Conservation (phyloP, 2,888 invertebrate genomes). For the Eupithecia abbreviata region DNA sequence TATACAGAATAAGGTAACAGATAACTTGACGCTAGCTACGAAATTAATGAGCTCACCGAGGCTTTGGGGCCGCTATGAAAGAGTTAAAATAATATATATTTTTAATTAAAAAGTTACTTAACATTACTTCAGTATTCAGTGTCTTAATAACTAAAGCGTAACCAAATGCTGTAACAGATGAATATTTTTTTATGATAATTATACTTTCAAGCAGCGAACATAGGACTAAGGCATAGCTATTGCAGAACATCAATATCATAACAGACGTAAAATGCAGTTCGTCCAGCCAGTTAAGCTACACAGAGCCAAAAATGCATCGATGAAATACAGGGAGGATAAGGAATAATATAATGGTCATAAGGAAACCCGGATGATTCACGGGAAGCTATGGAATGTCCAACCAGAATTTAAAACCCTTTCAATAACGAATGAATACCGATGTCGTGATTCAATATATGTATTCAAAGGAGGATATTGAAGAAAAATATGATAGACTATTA, state of each 20-base stretch:
- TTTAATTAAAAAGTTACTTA: slow-evolving; percentile 34
- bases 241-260: neutral
- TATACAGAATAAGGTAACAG: slow-evolving; percentile 48
- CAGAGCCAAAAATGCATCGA: neutral
- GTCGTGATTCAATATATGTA: slow-evolving; percentile 60
- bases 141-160: neutral
- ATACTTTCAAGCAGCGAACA: neutral
- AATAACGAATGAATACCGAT: slow-evolving; percentile 51
- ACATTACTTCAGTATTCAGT: slow-evolving; percentile 12
- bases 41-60: slow-evolving; percentile 47
- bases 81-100: slow-evolving; percentile 34
- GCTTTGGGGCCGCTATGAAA: slow-evolving; percentile 39
- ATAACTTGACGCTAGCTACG: slow-evolving; percentile 50
- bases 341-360: slow-evolving; percentile 35
- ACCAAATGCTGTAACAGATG: neutral
- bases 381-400: slow-evolving; percentile 58
- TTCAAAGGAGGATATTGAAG: neutral
- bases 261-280: neutral
- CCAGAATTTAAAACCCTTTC: slow-evolving; percentile 54
- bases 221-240: neutral
- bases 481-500: neutral
- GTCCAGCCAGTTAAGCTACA: neutral
- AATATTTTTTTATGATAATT: neutral
- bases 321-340: neutral
- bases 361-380: slow-evolving; percentile 58